phyloP scores from a whole-genome alignment of 2,888 invertebrate species.

The Ephialtes manifestator region DNA sequence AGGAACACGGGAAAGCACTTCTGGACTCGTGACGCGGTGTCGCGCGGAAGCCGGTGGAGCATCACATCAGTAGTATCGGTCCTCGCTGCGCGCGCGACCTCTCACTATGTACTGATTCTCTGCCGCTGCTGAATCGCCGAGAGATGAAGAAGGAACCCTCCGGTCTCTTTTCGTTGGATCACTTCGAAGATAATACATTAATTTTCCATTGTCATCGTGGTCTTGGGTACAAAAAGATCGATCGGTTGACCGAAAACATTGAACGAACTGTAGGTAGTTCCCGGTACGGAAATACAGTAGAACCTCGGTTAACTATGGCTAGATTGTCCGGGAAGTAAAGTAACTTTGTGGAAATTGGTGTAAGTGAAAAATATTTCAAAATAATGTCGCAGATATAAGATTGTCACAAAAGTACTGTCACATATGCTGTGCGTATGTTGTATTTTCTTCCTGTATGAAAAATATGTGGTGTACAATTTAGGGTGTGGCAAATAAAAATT shows the following conservation, averaged over 20 bases:
- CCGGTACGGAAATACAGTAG: no score
- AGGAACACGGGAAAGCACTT: slow-evolving; percentile 86
- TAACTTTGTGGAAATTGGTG: no score
- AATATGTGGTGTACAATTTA: no score
- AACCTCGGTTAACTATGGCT: no score
- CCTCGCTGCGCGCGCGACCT: slow-evolving; percentile 52
- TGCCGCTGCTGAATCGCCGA: slow-evolving; percentile 16
- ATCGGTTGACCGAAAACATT: slow-evolving; percentile 69
- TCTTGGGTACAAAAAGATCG: slow-evolving; percentile 74
- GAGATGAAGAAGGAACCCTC: slow-evolving; percentile 37
- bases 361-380: no score
- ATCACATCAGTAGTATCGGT: slow-evolving; percentile 71
- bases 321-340: no score
- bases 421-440: no score
- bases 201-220: slow-evolving; percentile 82
- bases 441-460: no score
- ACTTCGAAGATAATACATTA: slow-evolving; percentile 82
- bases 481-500: no score
- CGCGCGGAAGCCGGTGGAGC: slow-evolving; percentile 57
- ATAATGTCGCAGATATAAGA: no score
- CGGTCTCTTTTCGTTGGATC: slow-evolving; percentile 73
- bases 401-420: no score
- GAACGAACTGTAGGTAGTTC: slow-evolving; percentile 8
- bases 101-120: slow-evolving; percentile 52
- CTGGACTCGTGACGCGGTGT: slow-evolving; percentile 82